phyloP scores from a whole-genome alignment of 2,888 invertebrate genomes.

The Epinotia nisella region DNA sequence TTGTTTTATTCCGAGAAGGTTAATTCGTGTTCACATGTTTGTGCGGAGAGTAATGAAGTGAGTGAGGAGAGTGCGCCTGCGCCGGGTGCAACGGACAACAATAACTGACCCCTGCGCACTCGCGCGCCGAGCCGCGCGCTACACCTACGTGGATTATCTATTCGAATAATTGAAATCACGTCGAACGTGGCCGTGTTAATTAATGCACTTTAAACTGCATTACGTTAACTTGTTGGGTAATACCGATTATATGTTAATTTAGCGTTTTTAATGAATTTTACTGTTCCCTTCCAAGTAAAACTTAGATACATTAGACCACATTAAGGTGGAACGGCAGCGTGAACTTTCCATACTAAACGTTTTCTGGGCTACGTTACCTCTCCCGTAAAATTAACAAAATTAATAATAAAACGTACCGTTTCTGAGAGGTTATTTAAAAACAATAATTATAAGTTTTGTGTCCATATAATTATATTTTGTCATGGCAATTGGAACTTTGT shows the following conservation, averaged over 20 bases:
- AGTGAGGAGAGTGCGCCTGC: constrained; percentile 5
- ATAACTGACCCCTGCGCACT: constrained; percentile 38
- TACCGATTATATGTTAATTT: constrained; percentile 30
- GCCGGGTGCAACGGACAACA: constrained; percentile 27
- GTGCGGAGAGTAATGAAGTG: constrained; percentile 16
- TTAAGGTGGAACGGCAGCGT: not conserved
- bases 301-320: not conserved
- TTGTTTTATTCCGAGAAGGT: constrained; percentile 53
- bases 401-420: too few species aligned
- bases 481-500: too few species aligned
- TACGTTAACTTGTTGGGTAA: constrained; percentile 42
- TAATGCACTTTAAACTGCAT: constrained; percentile 52
- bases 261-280: constrained; percentile 10
- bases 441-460: too few species aligned
- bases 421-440: too few species aligned
- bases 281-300: constrained; percentile 3
- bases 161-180: constrained; percentile 53
- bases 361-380: too few species aligned
- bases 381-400: too few species aligned
- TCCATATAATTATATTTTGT: too few species aligned
- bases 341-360: too few species aligned
- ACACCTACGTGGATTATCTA: constrained; percentile 42
- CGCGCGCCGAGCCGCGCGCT: constrained; percentile 21
- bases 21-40: constrained; percentile 42
- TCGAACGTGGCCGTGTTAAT: constrained; percentile 58